phyloP scores from a whole-genome alignment of 2,888 invertebrate genomes.

The Aethes cnicana region DNA sequence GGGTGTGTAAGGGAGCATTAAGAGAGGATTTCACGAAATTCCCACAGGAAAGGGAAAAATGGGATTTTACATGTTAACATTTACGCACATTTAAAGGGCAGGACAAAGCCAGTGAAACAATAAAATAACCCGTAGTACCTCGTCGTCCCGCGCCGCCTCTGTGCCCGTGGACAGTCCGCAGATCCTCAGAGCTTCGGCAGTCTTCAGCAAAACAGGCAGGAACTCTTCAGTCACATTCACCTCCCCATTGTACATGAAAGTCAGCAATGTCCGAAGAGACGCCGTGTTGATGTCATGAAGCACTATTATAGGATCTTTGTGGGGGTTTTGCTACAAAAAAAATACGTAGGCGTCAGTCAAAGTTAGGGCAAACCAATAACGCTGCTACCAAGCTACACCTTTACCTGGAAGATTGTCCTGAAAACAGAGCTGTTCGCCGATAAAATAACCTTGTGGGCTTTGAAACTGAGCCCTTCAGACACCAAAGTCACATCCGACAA shows the following conservation, averaged over 20 bases:
- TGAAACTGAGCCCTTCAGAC: conserved; percentile 85
- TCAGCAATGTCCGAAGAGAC: conserved; percentile 84
- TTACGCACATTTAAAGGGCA: too few species aligned
- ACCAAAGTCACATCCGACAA: conserved; percentile 86
- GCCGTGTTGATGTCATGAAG: conserved; percentile 87
- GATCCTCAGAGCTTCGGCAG: conserved; percentile 86
- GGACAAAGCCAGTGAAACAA: too few species aligned
- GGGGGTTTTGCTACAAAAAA: conserved; percentile 86
- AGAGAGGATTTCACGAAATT: too few species aligned
- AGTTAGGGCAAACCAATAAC: conserved; percentile 23
- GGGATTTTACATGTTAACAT: too few species aligned
- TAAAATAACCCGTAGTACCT: too few species aligned
- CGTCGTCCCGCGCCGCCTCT: conserved; percentile 67
- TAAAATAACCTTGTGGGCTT: conserved; percentile 86
- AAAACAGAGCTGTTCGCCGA: conserved; percentile 87
- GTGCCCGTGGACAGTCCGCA: conserved; percentile 85
- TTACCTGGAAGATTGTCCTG: conserved; percentile 84
- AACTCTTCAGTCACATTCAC: conserved; percentile 88
- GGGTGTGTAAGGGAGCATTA: too few species aligned
- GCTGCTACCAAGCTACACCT: conserved; percentile 19
- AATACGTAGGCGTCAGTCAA: conserved; percentile 64
- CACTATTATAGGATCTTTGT: conserved; percentile 88
- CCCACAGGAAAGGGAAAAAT: too few species aligned
- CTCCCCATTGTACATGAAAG: conserved; percentile 89
- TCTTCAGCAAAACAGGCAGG: conserved; percentile 84